Base-by-base conservation (phyloP, 2,113 vertebrate genomes). In the Philantomba maxwellii region DNA sequence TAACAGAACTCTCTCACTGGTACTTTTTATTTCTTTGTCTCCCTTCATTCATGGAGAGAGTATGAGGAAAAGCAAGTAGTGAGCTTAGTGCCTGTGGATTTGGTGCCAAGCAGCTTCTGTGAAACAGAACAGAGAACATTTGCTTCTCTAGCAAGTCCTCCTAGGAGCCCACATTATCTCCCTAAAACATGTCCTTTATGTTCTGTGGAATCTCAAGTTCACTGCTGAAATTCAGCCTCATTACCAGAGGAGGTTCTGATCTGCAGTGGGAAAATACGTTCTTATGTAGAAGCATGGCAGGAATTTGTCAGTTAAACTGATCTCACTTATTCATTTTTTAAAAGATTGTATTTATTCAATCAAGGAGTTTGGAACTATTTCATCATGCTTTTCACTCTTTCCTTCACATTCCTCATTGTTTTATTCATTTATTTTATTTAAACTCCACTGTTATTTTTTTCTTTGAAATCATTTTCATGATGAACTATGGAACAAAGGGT, bases 381-480 rank as follows among this genome's bases (percentile, higher is more conserved):
- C 36, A 53, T 45, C 43, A 21, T n/a, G 39, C 12, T 9, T 25
- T 57, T 82, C 3, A 60, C 5, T 15, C 45, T 19, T 21, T 36
- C 10, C 30, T 53, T 73, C 23, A 36, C 66, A 39, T 7, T 80
- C 21, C 4, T 86, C 57, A 39, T 90, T 82, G 57, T 86, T 49
- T 85, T 92, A 17, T 81, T 85, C 53, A 66, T 91, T 93, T 87
- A 51, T 93, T 95, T 97, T 33, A 82, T 81, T 82, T 94, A 93
- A 84, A 82, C 2, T 1, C 10, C 19, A 53, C 13, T 78, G 23
- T 49, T 36, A 4, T 77, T 82, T 93, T 93, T 87, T n/a, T 21
- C 75, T 96, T 91, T 81, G 58, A 88, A 92, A 90, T 64, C 2
- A 3, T 70, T 97, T 93, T 77, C 25, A 58, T 45, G 66, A 86